phyloP scores from a whole-genome alignment of 92 coral and sea anemone species.

The Blastomussa wellsi region DNA sequence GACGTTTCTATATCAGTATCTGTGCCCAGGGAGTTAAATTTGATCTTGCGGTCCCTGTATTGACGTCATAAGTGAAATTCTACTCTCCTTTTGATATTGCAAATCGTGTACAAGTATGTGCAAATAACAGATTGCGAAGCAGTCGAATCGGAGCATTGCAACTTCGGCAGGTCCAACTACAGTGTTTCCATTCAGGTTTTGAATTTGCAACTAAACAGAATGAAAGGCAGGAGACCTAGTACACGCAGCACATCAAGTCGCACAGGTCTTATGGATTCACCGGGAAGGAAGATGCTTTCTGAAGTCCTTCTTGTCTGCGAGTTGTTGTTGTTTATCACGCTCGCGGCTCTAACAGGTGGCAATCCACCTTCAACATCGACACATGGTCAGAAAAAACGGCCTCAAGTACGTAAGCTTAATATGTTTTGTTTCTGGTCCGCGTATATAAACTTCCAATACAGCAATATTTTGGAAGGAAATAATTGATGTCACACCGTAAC shows the following conservation, averaged over 20 bases:
- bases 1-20: not conserved
- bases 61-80: conserved; percentile 32
- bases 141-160: not conserved
- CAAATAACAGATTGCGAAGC: not conserved
- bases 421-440: not conserved
- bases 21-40: not conserved
- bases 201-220: conserved; percentile 22
- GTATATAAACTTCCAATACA: not conserved
- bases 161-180: not conserved
- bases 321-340: conserved; percentile 70
- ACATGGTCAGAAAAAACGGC: conserved; percentile 9
- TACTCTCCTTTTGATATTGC: not conserved
- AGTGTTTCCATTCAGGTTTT: conserved; percentile 22
- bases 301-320: conserved; percentile 85
- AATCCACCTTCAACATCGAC: conserved; percentile 29
- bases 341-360: conserved; percentile 71
- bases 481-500: not conserved
- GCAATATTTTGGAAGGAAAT: not conserved
- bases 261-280: conserved; percentile 58
- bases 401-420: conserved; percentile 24
- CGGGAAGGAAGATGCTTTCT: conserved; percentile 72
- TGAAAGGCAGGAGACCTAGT: conserved; percentile 69
- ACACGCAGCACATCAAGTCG: conserved; percentile 74
- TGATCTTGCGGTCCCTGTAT: not conserved
- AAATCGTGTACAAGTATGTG: conserved; percentile 3